Base-by-base conservation (phyloP, 2,888 invertebrate genomes). In the Colostygia pectinataria region DNA sequence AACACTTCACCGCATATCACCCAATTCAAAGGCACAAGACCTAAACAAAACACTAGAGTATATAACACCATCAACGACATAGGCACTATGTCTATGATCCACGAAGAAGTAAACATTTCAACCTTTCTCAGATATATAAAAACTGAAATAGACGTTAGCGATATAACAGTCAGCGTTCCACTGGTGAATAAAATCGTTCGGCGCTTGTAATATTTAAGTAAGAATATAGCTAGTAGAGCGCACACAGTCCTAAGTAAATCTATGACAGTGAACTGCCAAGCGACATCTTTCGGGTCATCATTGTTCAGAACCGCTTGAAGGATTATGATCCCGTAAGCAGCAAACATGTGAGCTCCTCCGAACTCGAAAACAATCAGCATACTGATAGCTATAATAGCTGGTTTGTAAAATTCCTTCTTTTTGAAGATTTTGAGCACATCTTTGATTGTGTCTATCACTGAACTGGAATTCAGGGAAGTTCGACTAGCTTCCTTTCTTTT, bases 201-300 rank as follows among this genome's bases (percentile, higher is more conserved):
- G 38, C 89, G 62, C 38, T 77, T 84, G 40, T 75, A 83, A 41
- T 76, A 79, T 64, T 89, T 90, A 0, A 90, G 55, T 54, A 90
- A 53, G 50, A 89, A 88, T 76, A 89, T 88, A 38, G 89, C 92
- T 8, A 93, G 55, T 14, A 93, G 85, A 0, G 94, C 93, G 63
- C 92, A 92, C 0, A 93, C 45, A 1, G 94, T 87, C 36, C 95
- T 85, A 0, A 94, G 82, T n/a, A 91, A 59, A 55, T 95, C 95
- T 56, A 95, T 91, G 2, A 93, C 79, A 10, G 94, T 89, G 39
- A 94, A 94, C 51, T 93, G 93, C 75, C 85, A 88, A 4, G 83
- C 77, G 0, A 90, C 88, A 14, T 89, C 82, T 25, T 76, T 77
- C 0, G 79, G 66, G 1, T 77, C 65, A 0, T 67, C 53, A 57